Conservation (phyloP, 2,888 invertebrate species). For the Cinara cedri region DNA sequence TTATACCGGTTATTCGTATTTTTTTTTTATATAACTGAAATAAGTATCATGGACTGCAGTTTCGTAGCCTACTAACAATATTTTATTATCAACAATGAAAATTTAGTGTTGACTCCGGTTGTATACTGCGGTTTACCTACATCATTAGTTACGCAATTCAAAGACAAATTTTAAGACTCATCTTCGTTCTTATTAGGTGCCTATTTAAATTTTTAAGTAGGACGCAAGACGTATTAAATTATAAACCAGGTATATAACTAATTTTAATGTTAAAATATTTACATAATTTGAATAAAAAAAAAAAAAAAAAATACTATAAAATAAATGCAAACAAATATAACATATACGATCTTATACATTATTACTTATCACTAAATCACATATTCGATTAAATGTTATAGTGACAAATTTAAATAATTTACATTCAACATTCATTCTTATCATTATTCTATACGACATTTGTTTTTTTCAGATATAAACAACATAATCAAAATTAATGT, state of each 20-base stretch:
- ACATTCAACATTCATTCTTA: no score
- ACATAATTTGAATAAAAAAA: no score
- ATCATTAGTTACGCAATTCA: background rate
- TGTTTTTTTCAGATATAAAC: conserved; percentile 1
- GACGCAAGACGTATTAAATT: background rate
- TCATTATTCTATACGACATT: no score
- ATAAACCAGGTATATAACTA: no score
- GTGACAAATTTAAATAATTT: no score
- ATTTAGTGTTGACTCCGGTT: background rate
- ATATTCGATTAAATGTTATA: no score
- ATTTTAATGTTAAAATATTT: no score
- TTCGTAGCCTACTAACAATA: background rate
- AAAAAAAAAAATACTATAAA: no score
- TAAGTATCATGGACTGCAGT: background rate
- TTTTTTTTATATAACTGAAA: background rate
- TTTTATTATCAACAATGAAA: background rate
- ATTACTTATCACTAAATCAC: no score
- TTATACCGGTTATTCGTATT: no score
- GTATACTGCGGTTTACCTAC: background rate
- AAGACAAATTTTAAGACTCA: background rate
- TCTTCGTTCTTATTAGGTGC: background rate
- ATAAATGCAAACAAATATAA: no score
- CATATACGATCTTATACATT: no score
- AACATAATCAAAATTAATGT: conserved; percentile 12
- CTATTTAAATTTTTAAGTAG: background rate